Percentiles rank a stretch among this genome's conserved stretches.
Conservation (phyloP, 2,113 vertebrate genomes). For the Odobenus rosmarus region DNA sequence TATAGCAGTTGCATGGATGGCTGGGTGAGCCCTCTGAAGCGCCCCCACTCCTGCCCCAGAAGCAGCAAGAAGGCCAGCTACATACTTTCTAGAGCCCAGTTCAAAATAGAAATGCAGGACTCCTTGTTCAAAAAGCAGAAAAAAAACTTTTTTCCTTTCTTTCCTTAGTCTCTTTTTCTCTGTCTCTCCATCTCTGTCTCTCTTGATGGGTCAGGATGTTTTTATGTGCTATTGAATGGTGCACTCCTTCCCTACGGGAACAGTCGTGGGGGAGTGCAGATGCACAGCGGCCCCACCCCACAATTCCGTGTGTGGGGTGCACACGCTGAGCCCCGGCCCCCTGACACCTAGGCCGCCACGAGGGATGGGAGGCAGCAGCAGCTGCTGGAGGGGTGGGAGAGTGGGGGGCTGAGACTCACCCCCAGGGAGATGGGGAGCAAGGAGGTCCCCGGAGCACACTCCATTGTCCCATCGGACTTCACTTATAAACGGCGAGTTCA, state of each 20-base stretch:
- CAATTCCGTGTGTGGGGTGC: rapidly evolving
- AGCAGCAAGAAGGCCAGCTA: neutral
- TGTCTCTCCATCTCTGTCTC: neutral
- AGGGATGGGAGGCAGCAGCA: neutral
- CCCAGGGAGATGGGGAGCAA: neutral
- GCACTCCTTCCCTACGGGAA: rapidly evolving
- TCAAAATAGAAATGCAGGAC: neutral
- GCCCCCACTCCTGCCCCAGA: neutral
- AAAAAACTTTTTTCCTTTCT: neutral
- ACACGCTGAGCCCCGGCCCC: rapidly evolving
- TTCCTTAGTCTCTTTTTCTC: neutral
- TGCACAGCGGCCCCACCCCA: too few species aligned
- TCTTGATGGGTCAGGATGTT: neutral
- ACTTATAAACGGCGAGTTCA: neutral
- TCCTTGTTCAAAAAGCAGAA: neutral
- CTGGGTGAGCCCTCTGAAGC: neutral
- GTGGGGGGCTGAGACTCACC: neutral
- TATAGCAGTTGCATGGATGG: neutral
- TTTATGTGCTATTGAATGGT: neutral
- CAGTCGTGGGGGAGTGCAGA: neutral
- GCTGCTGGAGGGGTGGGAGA: neutral
- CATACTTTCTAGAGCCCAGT: neutral
- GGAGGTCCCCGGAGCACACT: rapidly evolving
- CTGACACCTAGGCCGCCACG: rapidly evolving
- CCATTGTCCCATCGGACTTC: neutral